Base-by-base conservation (phyloP, 2,888 invertebrate species). In the Caenorhabditis sp. region DNA sequence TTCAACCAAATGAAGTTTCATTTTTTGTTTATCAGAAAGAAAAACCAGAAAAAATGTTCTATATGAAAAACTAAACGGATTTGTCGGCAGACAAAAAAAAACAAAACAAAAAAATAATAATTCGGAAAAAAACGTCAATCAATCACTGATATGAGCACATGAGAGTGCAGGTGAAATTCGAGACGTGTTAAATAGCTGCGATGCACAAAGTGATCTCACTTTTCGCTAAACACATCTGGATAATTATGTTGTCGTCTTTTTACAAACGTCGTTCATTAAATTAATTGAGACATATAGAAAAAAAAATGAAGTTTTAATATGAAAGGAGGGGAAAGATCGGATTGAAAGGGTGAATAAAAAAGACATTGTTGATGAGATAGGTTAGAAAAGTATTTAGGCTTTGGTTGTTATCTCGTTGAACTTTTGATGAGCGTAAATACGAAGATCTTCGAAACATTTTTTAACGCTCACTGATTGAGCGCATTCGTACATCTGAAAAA, bases 151-250 rank as follows among this genome's bases (percentile, higher is more conserved):
- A 43, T 43, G 43, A 43, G 23, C 23, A 21, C 21, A 51, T 51
- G 51, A 59, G 63, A 64, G 64, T 64, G 64, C 59, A 69, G 50
- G 63, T 69, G 69, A 69, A 69, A 69, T 69, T 63, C 59, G 69
- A 69, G 69, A 43, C 17, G 14, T 43, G 43, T 43, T 43, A 43
- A 43, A 43, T 43, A 43, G 43, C 43, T 10, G 43, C 3, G 17
- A 43, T 43, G 17, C 17, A 17, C 43, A 43, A 17, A 43, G 17
- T 43, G 12, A 43, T 43, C 43, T 5, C 43, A 17, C 17, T 10
- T 10, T 43, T 43, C n/a, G n/a, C n/a, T 43, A 2, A 14, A 43
- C 5, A 43, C 43, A 43, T 43, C 43, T 43, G 43, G 43, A 43
- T 31, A 31, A 31, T 31, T 6, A 31, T n/a, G n/a, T n/a, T n/a